Evolutionary conservation across 2,797 vertebrate genomes (phyloP), one percentile per base, ranked within the genome.

Genomic region (Sebastiscus tertius): DNA sequence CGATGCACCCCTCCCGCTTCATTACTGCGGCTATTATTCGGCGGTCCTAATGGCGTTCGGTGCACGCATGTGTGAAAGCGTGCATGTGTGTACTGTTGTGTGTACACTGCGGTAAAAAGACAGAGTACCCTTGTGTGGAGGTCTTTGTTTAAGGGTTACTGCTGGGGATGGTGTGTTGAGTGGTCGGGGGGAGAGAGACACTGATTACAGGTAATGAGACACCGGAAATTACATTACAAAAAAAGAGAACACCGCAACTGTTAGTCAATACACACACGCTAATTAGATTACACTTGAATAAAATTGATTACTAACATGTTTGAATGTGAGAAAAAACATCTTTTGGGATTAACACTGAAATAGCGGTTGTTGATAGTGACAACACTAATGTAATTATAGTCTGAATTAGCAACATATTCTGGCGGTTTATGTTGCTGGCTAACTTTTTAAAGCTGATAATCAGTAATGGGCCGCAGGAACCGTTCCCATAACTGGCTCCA

Each of bases 21-120:
- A 93, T 95, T 91, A 93, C 79, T 14, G 80, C 54, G 16, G 81
- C 84, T 80, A 93, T 92, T 91, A 91, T 87, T 86, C 58, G 4
- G 68, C 70, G 42, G 71, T 79, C 75, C 75, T 92, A 91, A 93
- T 92, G 88, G 89, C 62, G 58, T 77, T 68, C 12, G 65, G 60
- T 60, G 77, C 36, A 72, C 31, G 75, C 29, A 24, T 63, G 75
- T 77, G 79, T 70, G 65, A 79, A 64, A 29, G 72, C 1, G 26
- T 20, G 65, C 49, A 60, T 27, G 67, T 70, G 87, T 71, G 80
- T 26, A 5, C 13, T 59, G 13, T 31, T 59, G 60, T 58, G 60
- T 58, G 58, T 12, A 14, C 63, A 12, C 10, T 22, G 65, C 42
- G 55, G 71, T 18, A 63, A 80, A 80, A 82, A 84, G 68, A 73